Evolutionary conservation across 2,113 vertebrate species (phyloP).

Genomic region (Trichechus manatus): DNA sequence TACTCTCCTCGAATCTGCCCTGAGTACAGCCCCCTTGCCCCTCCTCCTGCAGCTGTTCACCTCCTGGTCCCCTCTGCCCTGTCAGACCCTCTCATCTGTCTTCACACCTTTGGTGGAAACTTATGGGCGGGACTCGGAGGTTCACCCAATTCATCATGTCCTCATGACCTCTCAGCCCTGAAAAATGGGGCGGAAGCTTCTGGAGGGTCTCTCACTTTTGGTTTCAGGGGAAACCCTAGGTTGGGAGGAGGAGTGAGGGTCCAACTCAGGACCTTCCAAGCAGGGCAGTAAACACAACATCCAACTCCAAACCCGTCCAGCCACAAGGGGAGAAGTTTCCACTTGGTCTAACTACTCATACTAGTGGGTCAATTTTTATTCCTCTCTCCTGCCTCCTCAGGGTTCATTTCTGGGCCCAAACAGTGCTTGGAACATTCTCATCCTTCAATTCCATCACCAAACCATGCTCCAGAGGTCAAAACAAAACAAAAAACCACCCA

Average conservation of each 20-base stretch:
- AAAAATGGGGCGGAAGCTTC: neutral
- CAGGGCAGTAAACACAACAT: neutral
- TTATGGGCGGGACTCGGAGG: neutral
- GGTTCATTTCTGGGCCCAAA: neutral
- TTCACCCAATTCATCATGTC: neutral
- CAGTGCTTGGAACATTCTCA: fast-evolving
- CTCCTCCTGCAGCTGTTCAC: slow-evolving; percentile 55
- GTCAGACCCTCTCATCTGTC: slow-evolving; percentile 55
- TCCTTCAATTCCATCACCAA: neutral
- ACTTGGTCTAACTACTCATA: neutral
- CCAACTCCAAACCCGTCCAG: no score
- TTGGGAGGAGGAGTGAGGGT: neutral
- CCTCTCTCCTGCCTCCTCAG: neutral
- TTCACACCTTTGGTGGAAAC: slow-evolving; percentile 70
- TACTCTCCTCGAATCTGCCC: neutral
- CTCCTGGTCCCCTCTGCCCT: slow-evolving; percentile 49
- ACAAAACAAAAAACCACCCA: neutral
- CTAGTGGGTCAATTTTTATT: fast-evolving
- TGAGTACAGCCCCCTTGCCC: fast-evolving
- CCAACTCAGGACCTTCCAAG: neutral
- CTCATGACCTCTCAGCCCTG: fast-evolving
- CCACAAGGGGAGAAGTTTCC: fast-evolving
- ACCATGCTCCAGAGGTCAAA: neutral
- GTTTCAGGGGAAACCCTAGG: neutral
- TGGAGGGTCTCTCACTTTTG: neutral